A percentile compares a stretch with the other conserved stretches of the same genome.
Evolutionary conservation across 2,113 vertebrate species (phyloP).

Genomic region (Coptodon bakossiorum): DNA sequence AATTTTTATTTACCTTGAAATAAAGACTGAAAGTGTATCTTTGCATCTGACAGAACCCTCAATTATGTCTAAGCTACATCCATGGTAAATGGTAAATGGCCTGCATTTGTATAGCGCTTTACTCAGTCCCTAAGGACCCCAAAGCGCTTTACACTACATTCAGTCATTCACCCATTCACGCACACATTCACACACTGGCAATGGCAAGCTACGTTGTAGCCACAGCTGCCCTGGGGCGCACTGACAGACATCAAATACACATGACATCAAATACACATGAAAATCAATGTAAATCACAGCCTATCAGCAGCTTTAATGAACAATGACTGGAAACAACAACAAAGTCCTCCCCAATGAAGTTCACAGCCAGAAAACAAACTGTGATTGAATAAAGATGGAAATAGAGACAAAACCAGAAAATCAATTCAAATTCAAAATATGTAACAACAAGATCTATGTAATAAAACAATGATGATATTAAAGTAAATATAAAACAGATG

Average conservation of each 20-base stretch:
- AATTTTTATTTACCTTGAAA: not conserved
- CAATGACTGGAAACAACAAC: not conserved
- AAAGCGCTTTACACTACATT: too few species aligned
- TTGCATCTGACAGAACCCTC: not conserved
- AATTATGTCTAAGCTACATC: not conserved
- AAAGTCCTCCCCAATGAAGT: not conserved
- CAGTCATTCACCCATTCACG: too few species aligned
- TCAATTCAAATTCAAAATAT: not conserved
- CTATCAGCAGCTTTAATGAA: not conserved
- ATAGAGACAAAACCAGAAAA: not conserved
- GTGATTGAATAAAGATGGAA: not conserved
- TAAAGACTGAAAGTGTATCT: not conserved
- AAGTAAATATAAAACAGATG: not conserved
- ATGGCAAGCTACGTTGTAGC: too few species aligned
- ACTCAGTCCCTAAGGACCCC: too few species aligned
- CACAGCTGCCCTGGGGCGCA: too few species aligned
- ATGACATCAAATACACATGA: not conserved
- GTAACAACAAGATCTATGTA: not conserved
- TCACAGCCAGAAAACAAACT: not conserved
- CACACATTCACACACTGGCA: too few species aligned
- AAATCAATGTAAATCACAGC: not conserved
- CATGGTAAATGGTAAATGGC: too few species aligned
- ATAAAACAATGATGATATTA: not conserved
- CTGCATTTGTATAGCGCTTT: too few species aligned
- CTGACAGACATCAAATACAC: too few species aligned